Evolutionary conservation across 35 echinoderm and acorn worm genomes (phyloP).

Genomic region (Patiria miniata): DNA sequence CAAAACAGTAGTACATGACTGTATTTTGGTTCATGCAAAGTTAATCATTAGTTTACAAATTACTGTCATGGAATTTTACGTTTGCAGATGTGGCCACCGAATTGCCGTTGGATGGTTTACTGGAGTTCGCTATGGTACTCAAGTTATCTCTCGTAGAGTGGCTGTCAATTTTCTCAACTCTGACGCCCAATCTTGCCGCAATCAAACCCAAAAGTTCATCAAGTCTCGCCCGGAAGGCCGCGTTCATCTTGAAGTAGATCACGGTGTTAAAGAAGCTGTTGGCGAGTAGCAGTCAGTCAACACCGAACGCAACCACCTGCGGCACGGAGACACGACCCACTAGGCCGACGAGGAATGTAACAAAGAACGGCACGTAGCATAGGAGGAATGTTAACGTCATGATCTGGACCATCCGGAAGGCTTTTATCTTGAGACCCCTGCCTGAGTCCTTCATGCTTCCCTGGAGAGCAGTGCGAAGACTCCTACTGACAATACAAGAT

Average conservation of each 20-base stretch:
- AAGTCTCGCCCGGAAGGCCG: not conserved
- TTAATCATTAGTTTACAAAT: no score
- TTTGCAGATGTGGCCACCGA: no score
- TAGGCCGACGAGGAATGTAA: not conserved
- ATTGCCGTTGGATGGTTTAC: no score
- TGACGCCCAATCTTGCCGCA: no score
- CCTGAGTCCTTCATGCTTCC: not conserved
- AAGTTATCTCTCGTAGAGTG: no score
- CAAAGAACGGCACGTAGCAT: not conserved
- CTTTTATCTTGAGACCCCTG: not conserved
- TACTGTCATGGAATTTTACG: no score
- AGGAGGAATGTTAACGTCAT: not conserved
- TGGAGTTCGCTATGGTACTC: no score
- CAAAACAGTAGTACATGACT: no score
- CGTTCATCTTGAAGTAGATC: not conserved
- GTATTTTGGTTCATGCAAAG: no score
- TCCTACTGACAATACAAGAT: not conserved
- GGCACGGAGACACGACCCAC: not conserved
- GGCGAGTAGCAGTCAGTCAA: not conserved
- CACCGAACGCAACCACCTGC: not conserved
- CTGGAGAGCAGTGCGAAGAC: not conserved
- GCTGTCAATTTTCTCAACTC: no score
- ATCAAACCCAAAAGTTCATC: not conserved
- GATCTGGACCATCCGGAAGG: not conserved
- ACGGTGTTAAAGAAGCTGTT: not conserved